These are phyloP conservation scores for Bombus vancouverensis DNA, from an alignment of 1,140 invertebrate species.

Conservation along the genomic window DNA sequence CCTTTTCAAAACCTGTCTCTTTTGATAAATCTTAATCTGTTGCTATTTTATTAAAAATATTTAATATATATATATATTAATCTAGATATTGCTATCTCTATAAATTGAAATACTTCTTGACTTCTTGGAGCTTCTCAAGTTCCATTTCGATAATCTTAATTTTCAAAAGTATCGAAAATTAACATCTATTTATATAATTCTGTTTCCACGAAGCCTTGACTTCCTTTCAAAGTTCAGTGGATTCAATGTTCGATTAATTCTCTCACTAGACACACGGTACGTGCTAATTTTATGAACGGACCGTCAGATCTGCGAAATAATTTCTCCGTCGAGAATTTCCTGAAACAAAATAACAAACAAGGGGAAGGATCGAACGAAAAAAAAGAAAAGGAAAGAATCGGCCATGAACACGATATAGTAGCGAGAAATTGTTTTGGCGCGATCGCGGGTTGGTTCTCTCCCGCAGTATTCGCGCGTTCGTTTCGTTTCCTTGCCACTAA, in stretches of 20 bases:
- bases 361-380: background rate
- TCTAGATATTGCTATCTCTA: background rate
- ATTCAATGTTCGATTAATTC: background rate
- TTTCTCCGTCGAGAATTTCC: background rate
- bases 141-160: background rate
- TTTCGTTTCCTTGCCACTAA: constrained; percentile 33
- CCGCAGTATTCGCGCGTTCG: background rate
- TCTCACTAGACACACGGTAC: background rate
- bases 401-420: background rate
- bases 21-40: too few relatives aligned
- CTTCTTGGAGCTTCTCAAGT: background rate
- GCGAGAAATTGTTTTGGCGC: constrained; percentile 14
- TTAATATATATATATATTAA: too few relatives aligned
- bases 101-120: background rate
- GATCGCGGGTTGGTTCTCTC: background rate
- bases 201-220: background rate
- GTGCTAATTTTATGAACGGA: background rate
- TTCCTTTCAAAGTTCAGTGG: background rate
- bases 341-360: background rate
- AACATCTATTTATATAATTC: background rate
- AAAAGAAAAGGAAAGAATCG: background rate
- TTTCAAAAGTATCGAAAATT: background rate
- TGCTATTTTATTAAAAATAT: too few relatives aligned
- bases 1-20: too few relatives aligned
- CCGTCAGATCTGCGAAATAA: background rate